Conservation (phyloP, 2,888 invertebrate species). For the Molanna angustata region DNA sequence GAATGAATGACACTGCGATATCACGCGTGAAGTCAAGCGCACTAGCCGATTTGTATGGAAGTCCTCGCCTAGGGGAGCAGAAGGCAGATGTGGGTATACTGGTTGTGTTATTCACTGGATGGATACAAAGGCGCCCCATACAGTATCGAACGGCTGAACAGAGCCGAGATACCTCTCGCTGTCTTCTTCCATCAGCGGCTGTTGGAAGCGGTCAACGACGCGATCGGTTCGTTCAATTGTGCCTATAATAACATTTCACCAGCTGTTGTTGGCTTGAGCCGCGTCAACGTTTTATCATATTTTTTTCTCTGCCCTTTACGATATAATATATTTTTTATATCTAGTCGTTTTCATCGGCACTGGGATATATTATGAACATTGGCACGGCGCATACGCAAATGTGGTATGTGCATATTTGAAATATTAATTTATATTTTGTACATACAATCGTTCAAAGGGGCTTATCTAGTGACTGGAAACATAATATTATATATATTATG, state of each 20-base stretch:
- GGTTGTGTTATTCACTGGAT: constrained; percentile 5
- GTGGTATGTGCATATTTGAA: too few relatives aligned
- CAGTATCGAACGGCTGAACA: not conserved
- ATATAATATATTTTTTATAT: not conserved
- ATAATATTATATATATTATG: too few relatives aligned
- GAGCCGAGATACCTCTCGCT: not conserved
- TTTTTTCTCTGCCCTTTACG: not conserved
- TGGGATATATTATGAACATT: too few relatives aligned
- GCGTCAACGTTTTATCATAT: constrained; percentile 11
- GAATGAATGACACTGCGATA: constrained; percentile 9
- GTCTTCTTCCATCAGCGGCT: not conserved
- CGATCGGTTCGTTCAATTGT: constrained; percentile 1
- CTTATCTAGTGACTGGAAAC: too few relatives aligned
- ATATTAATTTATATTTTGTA: too few relatives aligned
- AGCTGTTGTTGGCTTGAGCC: constrained; percentile 7
- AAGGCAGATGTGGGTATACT: constrained; percentile 11
- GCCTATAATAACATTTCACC: constrained; percentile 7
- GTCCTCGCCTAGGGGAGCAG: constrained; percentile 2
- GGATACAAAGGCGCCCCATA: constrained; percentile 7
- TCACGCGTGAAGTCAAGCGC: constrained; percentile 4
- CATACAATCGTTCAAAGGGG: too few relatives aligned
- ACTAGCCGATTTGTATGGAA: constrained; percentile 1
- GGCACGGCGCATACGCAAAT: too few relatives aligned
- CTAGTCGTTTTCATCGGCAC: too few relatives aligned
- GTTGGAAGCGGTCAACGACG: too few relatives aligned